A percentile compares a stretch with the other conserved stretches of the same genome.
phyloP scores from a whole-genome alignment of 2,113 vertebrate genomes.

The Calidris pugnax region DNA sequence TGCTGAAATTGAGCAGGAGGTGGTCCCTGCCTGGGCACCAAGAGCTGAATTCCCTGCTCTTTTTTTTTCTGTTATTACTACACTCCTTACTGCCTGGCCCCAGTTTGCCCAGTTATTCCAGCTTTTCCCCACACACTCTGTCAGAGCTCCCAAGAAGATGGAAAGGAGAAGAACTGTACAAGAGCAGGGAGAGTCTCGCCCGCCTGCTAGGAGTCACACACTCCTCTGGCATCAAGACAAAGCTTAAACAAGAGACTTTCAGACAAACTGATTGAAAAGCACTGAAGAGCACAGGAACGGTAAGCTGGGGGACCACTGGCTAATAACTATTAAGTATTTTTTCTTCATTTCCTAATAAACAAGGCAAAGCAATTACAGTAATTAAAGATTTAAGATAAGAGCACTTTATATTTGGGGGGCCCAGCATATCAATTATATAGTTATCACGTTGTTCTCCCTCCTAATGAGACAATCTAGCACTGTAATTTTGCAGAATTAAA shows the following conservation, averaged over 20 bases:
- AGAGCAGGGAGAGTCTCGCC: background rate
- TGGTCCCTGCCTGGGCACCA: background rate
- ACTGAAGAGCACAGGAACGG: background rate
- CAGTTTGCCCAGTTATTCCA: background rate
- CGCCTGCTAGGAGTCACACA: background rate
- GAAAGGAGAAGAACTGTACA: background rate
- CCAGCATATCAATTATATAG: background rate
- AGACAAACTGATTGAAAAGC: background rate
- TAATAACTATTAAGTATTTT: background rate
- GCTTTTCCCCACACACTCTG: accelerated
- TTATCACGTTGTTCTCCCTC: background rate
- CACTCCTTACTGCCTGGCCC: background rate
- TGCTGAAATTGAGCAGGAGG: background rate
- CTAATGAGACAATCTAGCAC: conserved; percentile 21
- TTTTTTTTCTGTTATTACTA: background rate
- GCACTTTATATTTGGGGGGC: conserved; percentile 40
- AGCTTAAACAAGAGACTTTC: background rate
- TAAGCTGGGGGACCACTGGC: background rate
- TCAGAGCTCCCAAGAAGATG: background rate
- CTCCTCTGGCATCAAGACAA: background rate
- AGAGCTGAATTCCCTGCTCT: background rate
- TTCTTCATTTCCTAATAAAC: conserved; percentile 7
- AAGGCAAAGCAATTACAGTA: conserved; percentile 48
- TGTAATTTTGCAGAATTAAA: background rate
- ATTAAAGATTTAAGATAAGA: conserved; percentile 60